Evolutionary conservation across 2,888 invertebrate species (phyloP), one percentile per base, ranked within the genome.

Genomic region (Brachycybe producta): DNA sequence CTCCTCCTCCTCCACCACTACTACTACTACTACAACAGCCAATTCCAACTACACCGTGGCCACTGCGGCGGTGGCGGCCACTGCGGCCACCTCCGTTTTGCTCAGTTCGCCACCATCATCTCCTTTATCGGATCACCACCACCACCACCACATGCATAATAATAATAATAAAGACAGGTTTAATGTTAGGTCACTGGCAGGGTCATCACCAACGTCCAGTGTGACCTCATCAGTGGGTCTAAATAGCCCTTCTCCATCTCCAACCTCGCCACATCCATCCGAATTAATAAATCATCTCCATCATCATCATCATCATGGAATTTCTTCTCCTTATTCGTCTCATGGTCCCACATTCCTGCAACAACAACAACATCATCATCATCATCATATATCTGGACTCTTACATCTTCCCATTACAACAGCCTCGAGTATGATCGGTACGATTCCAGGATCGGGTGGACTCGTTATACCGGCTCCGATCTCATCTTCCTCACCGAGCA

Each of bases 1-100:
- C 15, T 30, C 30, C 34, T 34, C 17, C 39, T 23, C 48, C 28
- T 3, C 19, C 30, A 49, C 21, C 19, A 49, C 23, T 36, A 41
- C 7, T 21, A 28, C 7, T 32, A 49, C 32, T 30, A 26, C 1
- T 28, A 39, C 1, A 26, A 23, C 3, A 19, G 7, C 24, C 15
- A 13, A 7, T 19, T 24, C 7, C 11, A 19, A 24, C 19, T n/a
- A 19, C 11, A 41, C 41, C 13, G 23, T 24, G n/a, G 7, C 23
- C 41, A 21, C 13, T 24, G 5, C 23, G 13, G 5, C 23, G 5
- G 41, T 13, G 41, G 13, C 41, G 41, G 19, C 24, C 41, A 19
- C 19, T 24, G 23, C 19, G n/a, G 8, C 41, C 41, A 19, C 19
- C 41, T 19, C 8, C 41, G 19, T 15, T 24, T 24, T 24, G 24